These are phyloP conservation scores for Pseudocheirus occidentalis DNA, from an alignment of 2,797 vertebrate genomes.

Conservation along the genomic window DNA sequence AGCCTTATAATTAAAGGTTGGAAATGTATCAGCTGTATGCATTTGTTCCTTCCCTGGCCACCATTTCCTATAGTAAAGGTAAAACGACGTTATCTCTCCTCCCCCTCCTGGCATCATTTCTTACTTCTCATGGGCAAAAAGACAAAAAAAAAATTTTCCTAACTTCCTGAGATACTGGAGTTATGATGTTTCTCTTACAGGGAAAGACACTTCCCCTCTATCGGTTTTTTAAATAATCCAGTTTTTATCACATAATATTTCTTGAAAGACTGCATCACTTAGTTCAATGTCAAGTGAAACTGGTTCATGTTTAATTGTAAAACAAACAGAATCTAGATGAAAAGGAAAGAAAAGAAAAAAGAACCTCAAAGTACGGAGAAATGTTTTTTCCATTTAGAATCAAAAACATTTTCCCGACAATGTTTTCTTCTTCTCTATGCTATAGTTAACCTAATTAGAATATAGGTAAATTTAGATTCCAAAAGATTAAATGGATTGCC, in stretches of 20 bases:
- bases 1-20: constrained; percentile 29
- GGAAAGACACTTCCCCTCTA: background rate
- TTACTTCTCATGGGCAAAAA: constrained; percentile 18
- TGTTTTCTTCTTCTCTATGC: background rate
- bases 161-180: constrained; percentile 34
- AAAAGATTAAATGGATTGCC: constrained; percentile 38
- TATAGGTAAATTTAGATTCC: background rate
- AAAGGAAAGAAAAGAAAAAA: constrained; percentile 45
- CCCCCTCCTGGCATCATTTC: constrained; percentile 9
- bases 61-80: constrained; percentile 17
- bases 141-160: constrained; percentile 17
- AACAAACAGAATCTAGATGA: background rate
- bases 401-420: constrained; percentile 40
- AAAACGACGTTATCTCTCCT: constrained; percentile 33
- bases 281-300: constrained; percentile 11
- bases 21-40: background rate
- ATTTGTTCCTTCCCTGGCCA: background rate
- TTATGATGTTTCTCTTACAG: background rate
- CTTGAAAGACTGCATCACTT: background rate
- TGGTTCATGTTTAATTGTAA: constrained; percentile 26
- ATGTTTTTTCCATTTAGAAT: constrained; percentile 20
- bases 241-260: constrained; percentile 5
- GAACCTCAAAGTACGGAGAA: constrained; percentile 20
- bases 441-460: background rate
- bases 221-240: background rate